Conservation (phyloP, 2,888 invertebrate species). For the Nemoura dubitans region DNA sequence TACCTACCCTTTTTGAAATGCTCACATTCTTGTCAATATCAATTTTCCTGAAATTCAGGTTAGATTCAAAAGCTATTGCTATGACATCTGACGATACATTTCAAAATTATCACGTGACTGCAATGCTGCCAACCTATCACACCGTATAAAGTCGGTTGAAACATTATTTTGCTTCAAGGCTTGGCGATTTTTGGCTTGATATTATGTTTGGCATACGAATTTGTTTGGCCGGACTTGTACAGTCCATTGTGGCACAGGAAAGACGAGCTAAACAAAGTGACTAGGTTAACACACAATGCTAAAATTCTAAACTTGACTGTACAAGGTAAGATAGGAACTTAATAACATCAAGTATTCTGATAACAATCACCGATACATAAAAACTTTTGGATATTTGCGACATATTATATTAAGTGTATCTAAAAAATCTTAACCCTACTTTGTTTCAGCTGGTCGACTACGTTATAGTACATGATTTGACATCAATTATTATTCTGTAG, state of each 20-base stretch:
- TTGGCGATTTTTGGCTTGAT: no score
- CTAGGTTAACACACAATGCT: background rate
- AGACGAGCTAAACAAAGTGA: background rate
- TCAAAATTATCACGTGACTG: no score
- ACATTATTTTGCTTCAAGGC: no score
- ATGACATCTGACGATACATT: no score
- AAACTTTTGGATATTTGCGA: background rate
- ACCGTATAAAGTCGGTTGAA: no score
- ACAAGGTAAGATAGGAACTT: background rate
- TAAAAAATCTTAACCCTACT: background rate
- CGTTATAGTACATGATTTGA: background rate
- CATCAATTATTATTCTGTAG: background rate
- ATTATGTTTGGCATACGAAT: no score
- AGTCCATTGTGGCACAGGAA: background rate
- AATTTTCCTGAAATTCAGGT: no score
- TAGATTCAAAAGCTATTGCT: no score
- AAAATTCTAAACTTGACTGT: background rate
- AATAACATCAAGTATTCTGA: background rate
- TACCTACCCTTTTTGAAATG: no score
- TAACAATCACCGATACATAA: background rate
- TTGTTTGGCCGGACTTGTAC: no score
- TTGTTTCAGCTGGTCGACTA: background rate
- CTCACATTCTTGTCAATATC: no score
- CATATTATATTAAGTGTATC: background rate
- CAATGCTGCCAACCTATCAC: no score